These are phyloP conservation scores for Trichonephila clavipes DNA, from an alignment of 1,140 invertebrate species.

Conservation along the genomic window DNA sequence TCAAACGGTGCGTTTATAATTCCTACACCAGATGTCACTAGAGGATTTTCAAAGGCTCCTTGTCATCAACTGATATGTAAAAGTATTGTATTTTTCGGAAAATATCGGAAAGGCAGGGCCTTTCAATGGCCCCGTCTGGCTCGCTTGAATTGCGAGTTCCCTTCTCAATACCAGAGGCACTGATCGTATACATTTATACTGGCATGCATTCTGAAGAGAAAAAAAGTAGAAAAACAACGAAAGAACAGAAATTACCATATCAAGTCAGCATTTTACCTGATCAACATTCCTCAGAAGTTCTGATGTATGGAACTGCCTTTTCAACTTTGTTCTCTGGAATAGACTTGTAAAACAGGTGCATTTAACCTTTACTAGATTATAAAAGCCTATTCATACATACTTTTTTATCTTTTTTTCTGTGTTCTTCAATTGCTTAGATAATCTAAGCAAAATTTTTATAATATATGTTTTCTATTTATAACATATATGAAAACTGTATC, in stretches of 20 bases:
- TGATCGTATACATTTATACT: constrained; percentile 60
- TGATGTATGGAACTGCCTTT: background rate
- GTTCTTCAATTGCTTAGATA: background rate
- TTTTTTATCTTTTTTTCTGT: background rate
- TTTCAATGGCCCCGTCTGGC: constrained; percentile 52
- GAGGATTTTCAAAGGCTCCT: constrained; percentile 57
- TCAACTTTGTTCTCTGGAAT: constrained; percentile 55
- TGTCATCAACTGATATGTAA: constrained; percentile 73
- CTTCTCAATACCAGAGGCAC: constrained; percentile 35
- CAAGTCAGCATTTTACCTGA: constrained; percentile 44
- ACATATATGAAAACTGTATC: no score
- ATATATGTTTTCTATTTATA: no score
- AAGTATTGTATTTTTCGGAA: constrained; percentile 69
- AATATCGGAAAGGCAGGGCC: constrained; percentile 63
- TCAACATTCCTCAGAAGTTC: constrained; percentile 41
- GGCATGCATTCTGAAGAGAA: background rate
- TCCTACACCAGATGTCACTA: constrained; percentile 73
- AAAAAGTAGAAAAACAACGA: background rate
- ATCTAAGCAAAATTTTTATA: background rate
- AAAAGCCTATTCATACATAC: background rate
- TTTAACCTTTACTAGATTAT: background rate
- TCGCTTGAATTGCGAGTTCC: constrained; percentile 52
- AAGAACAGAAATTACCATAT: constrained; percentile 66
- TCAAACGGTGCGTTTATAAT: constrained; percentile 76
- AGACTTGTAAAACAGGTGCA: constrained; percentile 41